These are phyloP conservation scores for Gallinago media DNA, from an alignment of 2,113 vertebrate genomes.

Conservation along the genomic window DNA sequence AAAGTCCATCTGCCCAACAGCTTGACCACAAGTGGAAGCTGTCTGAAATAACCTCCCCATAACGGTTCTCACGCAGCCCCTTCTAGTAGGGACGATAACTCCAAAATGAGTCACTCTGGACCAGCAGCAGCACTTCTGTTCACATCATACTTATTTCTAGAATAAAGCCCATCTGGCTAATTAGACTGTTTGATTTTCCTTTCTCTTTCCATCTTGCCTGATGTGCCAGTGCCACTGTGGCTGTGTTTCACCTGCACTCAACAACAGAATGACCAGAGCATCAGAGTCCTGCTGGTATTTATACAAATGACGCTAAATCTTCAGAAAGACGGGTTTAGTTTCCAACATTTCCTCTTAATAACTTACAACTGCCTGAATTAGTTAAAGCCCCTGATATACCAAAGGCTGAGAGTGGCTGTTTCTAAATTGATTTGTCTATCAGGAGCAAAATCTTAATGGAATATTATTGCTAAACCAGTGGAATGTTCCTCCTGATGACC, in stretches of 20 bases:
- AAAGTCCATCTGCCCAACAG: background rate
- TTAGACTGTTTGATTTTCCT: background rate
- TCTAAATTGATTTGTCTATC: background rate
- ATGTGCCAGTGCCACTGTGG: background rate
- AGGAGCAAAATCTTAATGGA: background rate
- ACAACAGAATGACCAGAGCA: background rate
- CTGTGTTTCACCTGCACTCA: background rate
- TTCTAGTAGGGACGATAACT: fast-evolving
- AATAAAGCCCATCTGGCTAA: background rate
- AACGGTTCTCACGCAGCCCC: background rate
- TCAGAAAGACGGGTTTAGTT: background rate
- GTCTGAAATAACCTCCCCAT: background rate
- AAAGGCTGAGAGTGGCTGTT: background rate
- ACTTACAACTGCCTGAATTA: background rate
- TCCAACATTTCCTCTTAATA: background rate
- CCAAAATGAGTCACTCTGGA: fast-evolving
- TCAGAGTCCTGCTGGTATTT: background rate
- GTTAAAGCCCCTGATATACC: background rate
- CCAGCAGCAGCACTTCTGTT: background rate
- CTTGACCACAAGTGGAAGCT: background rate
- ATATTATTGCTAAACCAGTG: background rate
- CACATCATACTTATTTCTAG: background rate
- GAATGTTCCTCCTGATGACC: background rate
- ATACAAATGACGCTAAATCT: background rate
- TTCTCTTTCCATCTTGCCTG: background rate